Percentiles rank a stretch among this genome's conserved stretches.
Evolutionary conservation across 2,888 invertebrate genomes (phyloP).

Genomic region (Aphidoletes aphidimyza): DNA sequence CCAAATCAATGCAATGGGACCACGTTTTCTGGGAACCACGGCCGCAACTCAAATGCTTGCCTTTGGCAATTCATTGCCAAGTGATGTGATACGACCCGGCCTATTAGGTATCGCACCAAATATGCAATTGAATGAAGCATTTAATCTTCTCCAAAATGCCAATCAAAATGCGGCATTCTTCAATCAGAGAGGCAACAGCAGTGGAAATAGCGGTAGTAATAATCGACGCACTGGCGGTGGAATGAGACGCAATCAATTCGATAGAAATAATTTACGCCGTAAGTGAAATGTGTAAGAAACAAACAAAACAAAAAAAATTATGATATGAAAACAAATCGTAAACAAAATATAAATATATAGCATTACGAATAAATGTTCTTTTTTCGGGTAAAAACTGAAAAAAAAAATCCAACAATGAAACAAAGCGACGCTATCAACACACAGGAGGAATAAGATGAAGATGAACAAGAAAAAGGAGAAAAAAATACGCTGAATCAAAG

Average conservation of each 20-base stretch:
- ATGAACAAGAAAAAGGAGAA: no score
- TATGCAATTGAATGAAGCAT: not conserved
- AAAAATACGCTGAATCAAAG: no score
- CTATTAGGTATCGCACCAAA: slow-evolving; percentile 50
- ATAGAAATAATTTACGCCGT: slow-evolving; percentile 47
- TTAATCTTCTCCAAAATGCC: not conserved
- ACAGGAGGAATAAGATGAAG: no score
- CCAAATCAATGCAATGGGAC: slow-evolving; percentile 60
- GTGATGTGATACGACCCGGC: slow-evolving; percentile 57
- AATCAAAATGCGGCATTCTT: not conserved
- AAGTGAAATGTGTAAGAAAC: slow-evolving; percentile 23
- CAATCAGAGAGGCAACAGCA: slow-evolving; percentile 61
- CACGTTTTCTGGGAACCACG: slow-evolving; percentile 71
- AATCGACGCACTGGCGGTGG: not conserved
- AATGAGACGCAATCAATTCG: slow-evolving; percentile 47
- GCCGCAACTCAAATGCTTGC: slow-evolving; percentile 71
- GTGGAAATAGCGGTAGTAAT: slow-evolving; percentile 67
- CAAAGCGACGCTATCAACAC: no score
- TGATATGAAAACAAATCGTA: not conserved
- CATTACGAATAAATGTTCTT: no score
- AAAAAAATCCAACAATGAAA: no score
- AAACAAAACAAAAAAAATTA: not conserved
- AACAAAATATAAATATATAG: not conserved
- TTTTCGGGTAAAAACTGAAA: no score
- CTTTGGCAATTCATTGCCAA: slow-evolving; percentile 67